Conservation (phyloP, 2,797 vertebrate species). For the Syngnathus acus region DNA sequence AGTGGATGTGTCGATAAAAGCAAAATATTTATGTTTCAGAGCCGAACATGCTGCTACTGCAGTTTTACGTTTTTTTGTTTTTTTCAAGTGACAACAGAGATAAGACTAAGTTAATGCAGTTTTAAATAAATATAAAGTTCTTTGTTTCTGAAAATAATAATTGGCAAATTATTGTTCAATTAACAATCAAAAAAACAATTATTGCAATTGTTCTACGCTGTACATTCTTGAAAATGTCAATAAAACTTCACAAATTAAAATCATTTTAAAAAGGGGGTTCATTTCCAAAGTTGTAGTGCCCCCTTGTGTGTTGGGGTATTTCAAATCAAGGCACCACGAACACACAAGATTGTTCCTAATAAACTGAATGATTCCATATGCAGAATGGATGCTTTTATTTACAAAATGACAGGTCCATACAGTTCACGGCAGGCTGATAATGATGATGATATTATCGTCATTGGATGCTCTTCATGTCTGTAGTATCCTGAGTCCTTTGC, state of each 20-base stretch:
- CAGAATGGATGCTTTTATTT: neutral
- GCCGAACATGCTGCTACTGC: neutral
- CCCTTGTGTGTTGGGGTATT: slow-evolving; percentile 44
- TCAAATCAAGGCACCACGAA: slow-evolving; percentile 14
- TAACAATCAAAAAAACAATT: too few species aligned
- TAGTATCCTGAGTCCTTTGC: neutral
- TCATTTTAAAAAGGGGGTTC: neutral
- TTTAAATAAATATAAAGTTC: neutral
- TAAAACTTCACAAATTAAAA: neutral
- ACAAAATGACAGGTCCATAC: slow-evolving; percentile 6
- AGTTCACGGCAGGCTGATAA: slow-evolving; percentile 15
- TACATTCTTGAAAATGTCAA: neutral
- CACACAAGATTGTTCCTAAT: slow-evolving; percentile 14
- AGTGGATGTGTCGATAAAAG: neutral
- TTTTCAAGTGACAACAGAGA: neutral
- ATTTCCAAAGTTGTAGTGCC: slow-evolving; percentile 54
- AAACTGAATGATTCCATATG: neutral
- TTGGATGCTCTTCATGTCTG: slow-evolving; percentile 12
- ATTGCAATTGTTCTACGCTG: neutral
- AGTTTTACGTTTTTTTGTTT: neutral
- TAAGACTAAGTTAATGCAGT: too few species aligned
- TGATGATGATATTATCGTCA: neutral
- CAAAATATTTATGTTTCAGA: neutral
- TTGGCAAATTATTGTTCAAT: slow-evolving; percentile 5
- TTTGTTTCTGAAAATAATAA: slow-evolving; percentile 37